These are phyloP conservation scores for Argyra leucocephala DNA, from an alignment of 2,888 invertebrate species.

Conservation along the genomic window DNA sequence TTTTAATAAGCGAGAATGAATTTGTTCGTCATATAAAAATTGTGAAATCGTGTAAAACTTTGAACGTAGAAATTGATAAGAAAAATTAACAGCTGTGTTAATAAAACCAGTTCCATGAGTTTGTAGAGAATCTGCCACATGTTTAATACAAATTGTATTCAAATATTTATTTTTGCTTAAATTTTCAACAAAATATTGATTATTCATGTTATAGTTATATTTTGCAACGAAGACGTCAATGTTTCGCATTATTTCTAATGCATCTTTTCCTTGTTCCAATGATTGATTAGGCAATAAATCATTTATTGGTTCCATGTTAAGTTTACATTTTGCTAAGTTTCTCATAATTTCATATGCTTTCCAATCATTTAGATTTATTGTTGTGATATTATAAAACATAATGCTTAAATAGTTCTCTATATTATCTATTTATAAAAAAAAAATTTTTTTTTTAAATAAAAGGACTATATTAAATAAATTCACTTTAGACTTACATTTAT, in stretches of 20 bases:
- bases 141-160: slow-evolving; percentile 88
- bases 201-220: slow-evolving; percentile 91
- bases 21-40: slow-evolving; percentile 95
- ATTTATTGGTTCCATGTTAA: slow-evolving; percentile 71
- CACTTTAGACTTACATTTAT: not conserved
- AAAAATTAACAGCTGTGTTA: slow-evolving; percentile 87
- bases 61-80: slow-evolving; percentile 85
- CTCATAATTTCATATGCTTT: slow-evolving; percentile 96
- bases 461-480: not conserved
- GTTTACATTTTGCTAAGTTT: slow-evolving; percentile 76
- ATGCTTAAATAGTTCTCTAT: slow-evolving; percentile 87
- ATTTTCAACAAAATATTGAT: slow-evolving; percentile 90
- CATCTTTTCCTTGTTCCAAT: slow-evolving; percentile 91
- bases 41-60: slow-evolving; percentile 93
- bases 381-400: slow-evolving; percentile 94
- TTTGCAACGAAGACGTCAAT: slow-evolving; percentile 88
- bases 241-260: slow-evolving; percentile 93
- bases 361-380: slow-evolving; percentile 95
- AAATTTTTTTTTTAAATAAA: not conserved
- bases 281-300: slow-evolving; percentile 93
- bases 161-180: slow-evolving; percentile 85
- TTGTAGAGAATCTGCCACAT: slow-evolving; percentile 92
- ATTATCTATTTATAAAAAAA: slow-evolving; percentile 31
- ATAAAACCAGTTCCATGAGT: slow-evolving; percentile 95
- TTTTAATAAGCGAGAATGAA: slow-evolving; percentile 85